Base-by-base conservation (phyloP, 2,113 vertebrate genomes). In the Gobiocypris rarus region DNA sequence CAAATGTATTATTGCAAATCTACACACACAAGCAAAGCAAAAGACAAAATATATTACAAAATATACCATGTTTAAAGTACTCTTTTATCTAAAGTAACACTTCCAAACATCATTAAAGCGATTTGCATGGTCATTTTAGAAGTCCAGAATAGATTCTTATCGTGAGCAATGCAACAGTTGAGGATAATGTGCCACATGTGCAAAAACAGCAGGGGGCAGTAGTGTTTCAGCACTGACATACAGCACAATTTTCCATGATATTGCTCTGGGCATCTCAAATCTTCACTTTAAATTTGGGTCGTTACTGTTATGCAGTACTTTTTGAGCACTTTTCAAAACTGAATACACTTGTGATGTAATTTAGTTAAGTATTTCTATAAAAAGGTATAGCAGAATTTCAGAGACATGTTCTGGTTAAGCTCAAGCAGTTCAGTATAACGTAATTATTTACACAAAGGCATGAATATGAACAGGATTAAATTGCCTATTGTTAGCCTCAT, bases 151-250 rank as follows among this genome's bases (percentile, higher is more conserved):
- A 19, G n/a, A 48, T n/a, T 48, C 63, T 38, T 22, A 17, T 41
- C 2, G 0, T 9, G 24, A 70, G 4, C 31, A 81, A 22, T n/a
- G 19, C 4, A 38, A 34, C 15, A 17, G 6, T n/a, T 3, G 15
- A 41, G 19, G 4, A 38, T 8, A 5, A 31, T 80, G 76, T 52
- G 41, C 0, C 52, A 26, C 38, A 17, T 61, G 17, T 7, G 28
- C 14, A 67, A 15, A 13, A 59, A 31, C 83, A 85, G 76, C 76
- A 85, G 83, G 70, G 65, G 83, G 76, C 76, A 80, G 76, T 61
- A 85, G 41, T 45, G 56, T 24, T 34, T 63, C 67, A 85, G 52
- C 65, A 69, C 9, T 15, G 19, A 22, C 9, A 41, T 38, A 65
- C 61, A 31, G 26, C 8, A 65, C 5, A 28, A 0, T 19, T 17